Conservation (phyloP, 2,888 invertebrate genomes). For the Synanthedon tipuliformis region DNA sequence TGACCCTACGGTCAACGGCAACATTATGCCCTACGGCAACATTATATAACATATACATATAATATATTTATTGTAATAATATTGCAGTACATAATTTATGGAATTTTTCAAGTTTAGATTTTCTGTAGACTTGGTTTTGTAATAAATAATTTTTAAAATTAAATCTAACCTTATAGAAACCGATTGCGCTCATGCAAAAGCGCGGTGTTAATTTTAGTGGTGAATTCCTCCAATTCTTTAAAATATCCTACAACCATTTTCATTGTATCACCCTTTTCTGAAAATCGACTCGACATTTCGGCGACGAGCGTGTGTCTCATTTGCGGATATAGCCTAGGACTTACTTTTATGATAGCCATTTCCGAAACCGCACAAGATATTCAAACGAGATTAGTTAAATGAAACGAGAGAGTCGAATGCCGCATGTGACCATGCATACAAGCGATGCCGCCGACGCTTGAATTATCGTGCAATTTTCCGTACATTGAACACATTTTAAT, state of each 20-base stretch:
- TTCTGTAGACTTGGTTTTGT: no score
- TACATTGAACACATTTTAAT: conserved; percentile 34
- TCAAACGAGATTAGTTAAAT: conserved; percentile 37
- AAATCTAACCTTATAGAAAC: no score
- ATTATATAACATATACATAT: no score
- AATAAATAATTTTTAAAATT: no score
- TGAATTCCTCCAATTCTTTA: no score
- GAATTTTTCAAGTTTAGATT: no score
- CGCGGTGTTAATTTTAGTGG: no score
- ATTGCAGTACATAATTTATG: no score
- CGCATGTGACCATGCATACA: conserved; percentile 9
- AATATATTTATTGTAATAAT: no score
- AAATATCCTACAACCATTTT: neutral
- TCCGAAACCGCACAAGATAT: conserved; percentile 13
- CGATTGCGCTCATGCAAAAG: no score
- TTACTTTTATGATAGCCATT: conserved; percentile 20
- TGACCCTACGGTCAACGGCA: no score
- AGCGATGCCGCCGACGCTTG: conserved; percentile 31
- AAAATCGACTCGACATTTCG: neutral
- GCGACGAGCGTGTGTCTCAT: neutral
- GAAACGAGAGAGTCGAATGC: conserved; percentile 26
- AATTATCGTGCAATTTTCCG: conserved; percentile 56
- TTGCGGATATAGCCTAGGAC: conserved; percentile 10
- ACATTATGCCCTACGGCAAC: no score
- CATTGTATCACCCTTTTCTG: neutral